Conservation (phyloP, 2,797 vertebrate genomes). For the Platalea minor region DNA sequence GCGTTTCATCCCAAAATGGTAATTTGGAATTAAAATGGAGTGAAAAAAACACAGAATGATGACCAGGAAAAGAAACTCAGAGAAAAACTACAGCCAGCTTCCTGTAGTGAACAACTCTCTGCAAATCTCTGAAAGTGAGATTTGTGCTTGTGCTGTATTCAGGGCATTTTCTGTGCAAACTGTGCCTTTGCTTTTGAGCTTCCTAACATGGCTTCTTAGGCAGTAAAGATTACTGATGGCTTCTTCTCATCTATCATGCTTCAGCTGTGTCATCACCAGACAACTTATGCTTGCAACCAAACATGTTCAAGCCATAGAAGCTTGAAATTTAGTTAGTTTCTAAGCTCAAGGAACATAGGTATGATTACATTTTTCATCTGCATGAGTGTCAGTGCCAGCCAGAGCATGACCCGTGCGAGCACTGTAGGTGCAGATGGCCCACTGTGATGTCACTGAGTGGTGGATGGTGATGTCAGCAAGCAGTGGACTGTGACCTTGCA, state of each 20-base stretch:
- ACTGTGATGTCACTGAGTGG: not conserved
- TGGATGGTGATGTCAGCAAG: too few species aligned
- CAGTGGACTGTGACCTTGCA: not conserved
- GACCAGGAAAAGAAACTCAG: not conserved
- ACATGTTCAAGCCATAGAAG: not conserved
- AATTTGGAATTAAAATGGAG: not conserved
- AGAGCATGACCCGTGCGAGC: too few species aligned
- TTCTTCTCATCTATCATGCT: not conserved
- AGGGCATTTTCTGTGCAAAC: not conserved
- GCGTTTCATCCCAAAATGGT: fast-evolving
- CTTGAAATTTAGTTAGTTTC: not conserved
- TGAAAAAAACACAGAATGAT: not conserved
- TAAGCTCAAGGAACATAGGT: not conserved
- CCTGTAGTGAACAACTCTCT: not conserved
- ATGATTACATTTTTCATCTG: not conserved
- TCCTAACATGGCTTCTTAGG: not conserved
- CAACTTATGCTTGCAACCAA: not conserved
- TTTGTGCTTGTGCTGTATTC: not conserved
- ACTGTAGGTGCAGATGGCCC: too few species aligned
- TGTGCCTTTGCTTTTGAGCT: not conserved
- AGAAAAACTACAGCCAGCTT: not conserved
- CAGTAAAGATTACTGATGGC: not conserved
- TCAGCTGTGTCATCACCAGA: not conserved
- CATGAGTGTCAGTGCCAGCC: too few species aligned
- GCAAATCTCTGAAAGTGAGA: not conserved